These are phyloP conservation scores for Chrysina gloriosa DNA, from an alignment of 2,888 invertebrate species.

Conservation along the genomic window DNA sequence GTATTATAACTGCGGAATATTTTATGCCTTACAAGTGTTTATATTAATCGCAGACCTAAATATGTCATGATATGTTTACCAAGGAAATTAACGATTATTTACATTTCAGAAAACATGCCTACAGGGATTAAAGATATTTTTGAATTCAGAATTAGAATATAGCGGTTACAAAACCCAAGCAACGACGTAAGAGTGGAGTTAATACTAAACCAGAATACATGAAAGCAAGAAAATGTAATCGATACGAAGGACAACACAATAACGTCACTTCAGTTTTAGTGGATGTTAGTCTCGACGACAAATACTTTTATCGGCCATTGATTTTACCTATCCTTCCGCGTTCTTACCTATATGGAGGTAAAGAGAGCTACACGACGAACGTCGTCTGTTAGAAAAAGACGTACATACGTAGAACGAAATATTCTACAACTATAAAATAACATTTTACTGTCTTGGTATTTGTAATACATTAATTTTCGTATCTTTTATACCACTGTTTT, in stretches of 20 bases:
- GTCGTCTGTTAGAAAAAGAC: neutral
- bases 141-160: too few species aligned
- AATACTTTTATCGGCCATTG: constrained; percentile 15
- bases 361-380: neutral
- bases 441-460: too few species aligned
- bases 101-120: neutral
- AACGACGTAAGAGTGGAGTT: too few species aligned
- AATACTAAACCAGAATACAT: too few species aligned
- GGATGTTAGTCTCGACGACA: neutral
- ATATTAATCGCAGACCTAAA: constrained; percentile 7
- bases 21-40: neutral
- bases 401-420: neutral
- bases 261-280: constrained; percentile 9
- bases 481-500: too few species aligned
- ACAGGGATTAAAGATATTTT: too few species aligned
- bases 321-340: constrained; percentile 17
- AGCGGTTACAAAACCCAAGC: too few species aligned
- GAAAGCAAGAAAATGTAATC: too few species aligned
- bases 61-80: constrained; percentile 5
- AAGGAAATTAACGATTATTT: constrained; percentile 4
- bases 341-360: neutral
- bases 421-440: too few species aligned
- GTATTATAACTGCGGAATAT: neutral
- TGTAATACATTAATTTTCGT: too few species aligned
- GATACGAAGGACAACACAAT: neutral